These are phyloP conservation scores for Scylla paramamosain DNA, from an alignment of 1,140 invertebrate species.

Conservation along the genomic window DNA sequence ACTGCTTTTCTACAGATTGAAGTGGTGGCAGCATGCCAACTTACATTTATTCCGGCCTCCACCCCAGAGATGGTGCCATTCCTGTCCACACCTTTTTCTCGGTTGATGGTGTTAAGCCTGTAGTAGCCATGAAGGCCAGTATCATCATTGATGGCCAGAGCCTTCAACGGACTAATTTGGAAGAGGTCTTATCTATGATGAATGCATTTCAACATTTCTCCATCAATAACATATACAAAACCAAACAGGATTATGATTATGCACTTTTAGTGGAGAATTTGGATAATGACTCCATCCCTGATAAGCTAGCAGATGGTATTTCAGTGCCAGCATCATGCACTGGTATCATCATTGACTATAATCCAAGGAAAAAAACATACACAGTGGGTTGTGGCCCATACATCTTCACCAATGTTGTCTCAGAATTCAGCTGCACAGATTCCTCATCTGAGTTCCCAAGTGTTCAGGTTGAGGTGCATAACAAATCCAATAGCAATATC, in stretches of 20 bases:
- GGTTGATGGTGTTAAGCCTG: neutral
- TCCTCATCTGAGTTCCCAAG: neutral
- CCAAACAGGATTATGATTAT: neutral
- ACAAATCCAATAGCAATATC: neutral
- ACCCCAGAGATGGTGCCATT: neutral
- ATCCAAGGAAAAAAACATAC: neutral
- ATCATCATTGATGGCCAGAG: neutral
- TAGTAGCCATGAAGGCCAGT: neutral
- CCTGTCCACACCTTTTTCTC: neutral
- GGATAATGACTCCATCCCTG: neutral
- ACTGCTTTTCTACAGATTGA: neutral
- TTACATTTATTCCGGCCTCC: neutral
- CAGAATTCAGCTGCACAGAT: neutral
- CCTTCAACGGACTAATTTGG: neutral
- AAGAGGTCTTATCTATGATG: neutral
- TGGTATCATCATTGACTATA: neutral
- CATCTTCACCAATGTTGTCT: neutral
- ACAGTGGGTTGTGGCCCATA: neutral
- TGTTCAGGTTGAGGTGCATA: neutral
- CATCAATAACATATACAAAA: neutral
- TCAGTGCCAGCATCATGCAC: neutral
- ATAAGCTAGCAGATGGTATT: neutral
- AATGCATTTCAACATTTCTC: neutral
- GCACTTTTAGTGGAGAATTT: neutral
- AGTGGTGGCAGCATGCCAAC: neutral